Conservation (phyloP, 2,888 invertebrate genomes). For the Polymixis lichenea region DNA sequence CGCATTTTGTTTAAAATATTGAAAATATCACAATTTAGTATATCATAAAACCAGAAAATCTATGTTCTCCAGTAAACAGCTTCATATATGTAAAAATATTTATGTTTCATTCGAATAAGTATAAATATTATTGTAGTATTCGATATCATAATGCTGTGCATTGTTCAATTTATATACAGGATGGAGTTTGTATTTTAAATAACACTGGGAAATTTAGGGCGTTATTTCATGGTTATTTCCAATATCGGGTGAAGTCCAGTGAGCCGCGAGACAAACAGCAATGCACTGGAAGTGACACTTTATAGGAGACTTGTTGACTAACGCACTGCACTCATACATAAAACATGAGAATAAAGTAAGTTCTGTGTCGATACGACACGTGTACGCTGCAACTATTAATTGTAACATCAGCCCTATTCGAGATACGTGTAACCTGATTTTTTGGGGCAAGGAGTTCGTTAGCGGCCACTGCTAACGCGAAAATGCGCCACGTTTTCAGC, state of each 20-base stretch:
- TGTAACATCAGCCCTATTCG: constrained; percentile 10
- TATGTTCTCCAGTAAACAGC: constrained; percentile 41
- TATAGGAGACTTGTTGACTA: constrained; percentile 15
- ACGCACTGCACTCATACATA: constrained; percentile 29
- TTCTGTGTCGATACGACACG: constrained; percentile 17
- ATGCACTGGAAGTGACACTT: constrained; percentile 19
- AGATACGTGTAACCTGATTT: constrained; percentile 29
- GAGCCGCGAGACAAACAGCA: constrained; percentile 8
- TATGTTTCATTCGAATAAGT: constrained; percentile 26
- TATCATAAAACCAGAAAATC: constrained; percentile 28
- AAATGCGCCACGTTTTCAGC: neutral
- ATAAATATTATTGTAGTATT: constrained; percentile 51
- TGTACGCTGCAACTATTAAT: constrained; percentile 12
- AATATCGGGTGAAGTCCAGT: constrained; percentile 1
- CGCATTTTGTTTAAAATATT: constrained; percentile 15
- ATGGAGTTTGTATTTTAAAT: constrained; percentile 28
- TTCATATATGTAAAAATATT: constrained; percentile 37
- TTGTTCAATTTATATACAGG: constrained; percentile 22
- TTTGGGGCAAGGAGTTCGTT: constrained; percentile 3
- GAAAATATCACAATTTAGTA: constrained; percentile 1
- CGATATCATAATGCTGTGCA: constrained; percentile 31
- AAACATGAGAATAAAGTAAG: constrained; percentile 8
- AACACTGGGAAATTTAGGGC: constrained; percentile 29
- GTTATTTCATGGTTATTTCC: neutral
- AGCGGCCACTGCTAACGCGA: neutral